These are phyloP conservation scores for Eubasilissa regina DNA, from an alignment of 1,140 invertebrate species.

Conservation along the genomic window DNA sequence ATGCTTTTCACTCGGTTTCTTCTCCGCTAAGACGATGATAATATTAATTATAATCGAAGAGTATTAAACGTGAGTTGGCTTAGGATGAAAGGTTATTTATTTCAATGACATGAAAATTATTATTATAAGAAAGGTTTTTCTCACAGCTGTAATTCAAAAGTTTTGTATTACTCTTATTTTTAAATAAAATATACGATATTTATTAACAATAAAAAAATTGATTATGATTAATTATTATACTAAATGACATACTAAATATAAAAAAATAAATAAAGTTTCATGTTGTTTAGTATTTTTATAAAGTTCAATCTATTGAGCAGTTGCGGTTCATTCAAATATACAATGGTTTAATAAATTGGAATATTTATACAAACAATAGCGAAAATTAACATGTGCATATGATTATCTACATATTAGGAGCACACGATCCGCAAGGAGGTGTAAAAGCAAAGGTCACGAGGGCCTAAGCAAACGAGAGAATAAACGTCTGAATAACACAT, in stretches of 20 bases:
- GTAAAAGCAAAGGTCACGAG: conserved; percentile 47
- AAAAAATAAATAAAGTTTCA: too few species aligned
- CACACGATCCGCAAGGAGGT: conserved; percentile 51
- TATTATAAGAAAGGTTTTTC: conserved; percentile 3
- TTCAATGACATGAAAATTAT: conserved; percentile 24
- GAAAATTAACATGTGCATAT: conserved; percentile 54
- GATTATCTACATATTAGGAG: conserved; percentile 57
- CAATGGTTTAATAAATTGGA: too few species aligned
- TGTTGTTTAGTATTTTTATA: too few species aligned
- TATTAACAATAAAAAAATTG: too few species aligned
- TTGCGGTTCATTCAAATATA: too few species aligned
- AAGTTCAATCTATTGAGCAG: too few species aligned
- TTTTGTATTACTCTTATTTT: too few species aligned
- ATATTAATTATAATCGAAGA: conserved; percentile 1
- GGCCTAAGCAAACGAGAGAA: conserved; percentile 20
- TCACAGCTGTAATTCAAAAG: too few species aligned
- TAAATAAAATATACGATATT: too few species aligned
- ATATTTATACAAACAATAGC: conserved; percentile 33
- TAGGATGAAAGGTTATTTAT: conserved; percentile 13
- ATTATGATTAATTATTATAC: too few species aligned
- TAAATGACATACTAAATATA: too few species aligned
- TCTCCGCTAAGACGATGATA: neutral
- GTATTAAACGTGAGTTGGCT: conserved; percentile 12
- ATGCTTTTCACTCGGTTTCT: neutral
- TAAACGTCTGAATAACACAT: conserved; percentile 27